These are phyloP conservation scores for Coracopsis vasa DNA, from an alignment of 2,113 vertebrate genomes.

Conservation along the genomic window DNA sequence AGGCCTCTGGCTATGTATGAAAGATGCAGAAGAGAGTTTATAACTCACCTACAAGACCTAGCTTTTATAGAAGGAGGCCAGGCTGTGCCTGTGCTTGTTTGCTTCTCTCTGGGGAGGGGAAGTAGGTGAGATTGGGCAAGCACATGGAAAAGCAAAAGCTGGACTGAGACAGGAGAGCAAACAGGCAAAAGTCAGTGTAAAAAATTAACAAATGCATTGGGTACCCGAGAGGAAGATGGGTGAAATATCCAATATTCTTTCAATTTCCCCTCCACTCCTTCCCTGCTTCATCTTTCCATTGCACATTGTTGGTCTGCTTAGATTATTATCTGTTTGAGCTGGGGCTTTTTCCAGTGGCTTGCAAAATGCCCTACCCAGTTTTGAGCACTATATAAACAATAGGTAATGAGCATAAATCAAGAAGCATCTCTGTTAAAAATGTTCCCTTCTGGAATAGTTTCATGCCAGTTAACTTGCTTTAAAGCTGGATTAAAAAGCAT, in stretches of 20 bases:
- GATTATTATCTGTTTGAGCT: not conserved
- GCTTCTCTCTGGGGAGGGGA: not conserved
- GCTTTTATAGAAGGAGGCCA: not conserved
- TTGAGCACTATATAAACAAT: not conserved
- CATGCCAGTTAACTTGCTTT: not conserved
- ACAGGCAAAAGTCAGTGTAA: not conserved
- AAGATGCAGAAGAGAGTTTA: not conserved
- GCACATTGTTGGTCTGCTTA: not conserved
- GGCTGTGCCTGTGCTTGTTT: constrained; percentile 5
- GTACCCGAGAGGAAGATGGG: not conserved
- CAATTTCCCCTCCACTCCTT: not conserved
- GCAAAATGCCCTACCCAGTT: not conserved
- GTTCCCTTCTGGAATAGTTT: not conserved
- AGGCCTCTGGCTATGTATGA: accelerated
- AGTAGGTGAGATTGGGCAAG: not conserved
- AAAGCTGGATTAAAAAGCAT: not conserved
- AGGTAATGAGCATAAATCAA: not conserved
- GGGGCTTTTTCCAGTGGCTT: not conserved
- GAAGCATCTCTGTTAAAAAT: not conserved
- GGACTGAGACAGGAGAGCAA: not conserved
- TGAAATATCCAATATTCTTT: not conserved
- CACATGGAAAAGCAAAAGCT: not conserved
- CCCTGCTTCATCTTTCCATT: not conserved
- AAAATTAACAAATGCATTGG: not conserved
- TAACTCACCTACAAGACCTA: not conserved